These are phyloP conservation scores for Mionectes macconnelli DNA, from an alignment of 2,113 vertebrate species.

Conservation along the genomic window DNA sequence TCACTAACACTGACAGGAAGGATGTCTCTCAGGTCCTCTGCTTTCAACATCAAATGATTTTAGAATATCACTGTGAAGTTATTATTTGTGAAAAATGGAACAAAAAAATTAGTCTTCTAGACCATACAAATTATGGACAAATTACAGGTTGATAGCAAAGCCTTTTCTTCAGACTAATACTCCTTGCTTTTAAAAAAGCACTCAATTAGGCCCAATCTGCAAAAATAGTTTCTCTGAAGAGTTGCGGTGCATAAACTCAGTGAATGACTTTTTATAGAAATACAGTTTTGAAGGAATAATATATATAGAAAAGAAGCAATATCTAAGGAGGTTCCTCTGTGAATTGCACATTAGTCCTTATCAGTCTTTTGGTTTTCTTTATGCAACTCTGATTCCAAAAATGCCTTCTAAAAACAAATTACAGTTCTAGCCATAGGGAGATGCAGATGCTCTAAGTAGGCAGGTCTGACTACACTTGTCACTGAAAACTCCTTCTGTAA, in stretches of 20 bases:
- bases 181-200: not conserved
- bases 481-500: not conserved
- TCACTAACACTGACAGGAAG: not conserved
- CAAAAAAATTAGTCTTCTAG: not conserved
- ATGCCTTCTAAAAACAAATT: not conserved
- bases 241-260: not conserved
- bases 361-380: not conserved
- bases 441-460: not conserved
- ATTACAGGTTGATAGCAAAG: not conserved
- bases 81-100: not conserved
- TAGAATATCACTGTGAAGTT: not conserved
- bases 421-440: not conserved
- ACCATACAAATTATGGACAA: not conserved
- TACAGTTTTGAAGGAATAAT: not conserved
- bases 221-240: not conserved
- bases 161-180: not conserved
- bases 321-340: not conserved
- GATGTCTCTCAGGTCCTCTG: not conserved
- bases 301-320: not conserved
- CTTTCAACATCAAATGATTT: not conserved
- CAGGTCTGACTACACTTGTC: not conserved
- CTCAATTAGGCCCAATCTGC: not conserved
- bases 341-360: not conserved
- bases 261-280: not conserved
- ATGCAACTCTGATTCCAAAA: not conserved